Conservation (phyloP, 2,888 invertebrate genomes). For the Sturmia bella region DNA sequence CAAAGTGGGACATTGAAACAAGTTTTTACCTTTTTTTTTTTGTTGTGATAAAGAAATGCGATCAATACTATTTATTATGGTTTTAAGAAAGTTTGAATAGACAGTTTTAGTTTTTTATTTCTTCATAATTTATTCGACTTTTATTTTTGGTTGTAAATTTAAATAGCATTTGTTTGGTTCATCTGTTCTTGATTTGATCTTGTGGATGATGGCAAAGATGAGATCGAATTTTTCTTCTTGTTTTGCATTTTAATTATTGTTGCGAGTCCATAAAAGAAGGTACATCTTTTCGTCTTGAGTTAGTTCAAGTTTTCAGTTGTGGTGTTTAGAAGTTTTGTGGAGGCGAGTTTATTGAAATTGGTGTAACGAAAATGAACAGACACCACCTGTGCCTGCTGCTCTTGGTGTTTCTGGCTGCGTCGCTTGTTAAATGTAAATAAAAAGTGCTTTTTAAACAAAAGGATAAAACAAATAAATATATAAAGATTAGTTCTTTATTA, state of each 20-base stretch:
- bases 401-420: slow-evolving; percentile 45
- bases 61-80: slow-evolving; percentile 6
- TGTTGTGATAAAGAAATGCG: neutral
- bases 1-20: slow-evolving; percentile 18
- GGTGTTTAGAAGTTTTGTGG: slow-evolving; percentile 27
- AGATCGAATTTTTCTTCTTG: neutral
- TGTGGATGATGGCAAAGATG: slow-evolving; percentile 5
- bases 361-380: slow-evolving; percentile 72
- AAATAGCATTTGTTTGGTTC: slow-evolving; percentile 4
- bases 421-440: slow-evolving; percentile 71
- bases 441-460: slow-evolving; percentile 19
- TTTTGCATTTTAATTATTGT: neutral
- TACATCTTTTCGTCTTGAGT: slow-evolving; percentile 64
- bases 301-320: slow-evolving; percentile 70
- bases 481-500: too few species aligned
- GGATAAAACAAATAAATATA: slow-evolving; percentile 1
- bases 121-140: neutral
- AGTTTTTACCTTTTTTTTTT: slow-evolving; percentile 1
- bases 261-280: slow-evolving; percentile 77
- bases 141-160: neutral
- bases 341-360: neutral
- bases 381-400: slow-evolving; percentile 65
- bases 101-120: slow-evolving; percentile 21
- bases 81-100: slow-evolving; percentile 41
- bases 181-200: neutral